phyloP scores from a whole-genome alignment of 2,113 vertebrate genomes.

The Eolophus roseicapilla region DNA sequence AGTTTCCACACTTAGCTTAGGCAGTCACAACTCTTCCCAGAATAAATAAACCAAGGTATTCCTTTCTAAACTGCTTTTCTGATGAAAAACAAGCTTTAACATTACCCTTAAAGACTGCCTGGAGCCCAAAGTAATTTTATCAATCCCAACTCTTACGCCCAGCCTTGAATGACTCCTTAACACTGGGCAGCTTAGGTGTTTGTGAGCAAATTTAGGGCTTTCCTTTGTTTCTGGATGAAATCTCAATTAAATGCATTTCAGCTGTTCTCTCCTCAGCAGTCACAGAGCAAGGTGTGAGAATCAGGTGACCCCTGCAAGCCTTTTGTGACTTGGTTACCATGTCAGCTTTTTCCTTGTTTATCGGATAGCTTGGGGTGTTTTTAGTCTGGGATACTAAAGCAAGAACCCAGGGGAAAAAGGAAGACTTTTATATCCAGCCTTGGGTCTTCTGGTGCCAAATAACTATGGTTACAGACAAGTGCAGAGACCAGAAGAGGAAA shows the following conservation, averaged over 20 bases:
- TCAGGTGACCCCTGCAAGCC: background rate
- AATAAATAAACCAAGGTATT: background rate
- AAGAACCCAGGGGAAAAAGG: background rate
- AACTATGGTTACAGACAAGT: background rate
- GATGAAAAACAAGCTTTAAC: background rate
- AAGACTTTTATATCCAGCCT: background rate
- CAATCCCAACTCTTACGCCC: fast-evolving
- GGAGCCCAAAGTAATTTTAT: background rate
- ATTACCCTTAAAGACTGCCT: background rate
- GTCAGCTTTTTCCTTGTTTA: background rate
- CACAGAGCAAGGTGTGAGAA: background rate
- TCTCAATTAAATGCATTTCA: background rate
- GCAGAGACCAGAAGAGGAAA: background rate
- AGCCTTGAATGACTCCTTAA: background rate
- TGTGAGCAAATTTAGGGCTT: background rate
- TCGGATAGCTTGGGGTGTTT: background rate
- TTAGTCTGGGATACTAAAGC: background rate
- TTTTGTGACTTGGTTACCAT: background rate
- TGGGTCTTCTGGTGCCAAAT: background rate
- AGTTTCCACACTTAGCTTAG: background rate
- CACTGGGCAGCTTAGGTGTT: background rate
- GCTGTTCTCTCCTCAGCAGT: background rate
- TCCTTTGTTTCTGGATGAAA: background rate
- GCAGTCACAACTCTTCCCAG: background rate
- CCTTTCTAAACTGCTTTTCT: background rate